A percentile compares a stretch with the other conserved stretches of the same genome.
These are phyloP conservation scores for Zaprionus ornatus DNA, from an alignment of 1,140 invertebrate species.

Conservation along the genomic window DNA sequence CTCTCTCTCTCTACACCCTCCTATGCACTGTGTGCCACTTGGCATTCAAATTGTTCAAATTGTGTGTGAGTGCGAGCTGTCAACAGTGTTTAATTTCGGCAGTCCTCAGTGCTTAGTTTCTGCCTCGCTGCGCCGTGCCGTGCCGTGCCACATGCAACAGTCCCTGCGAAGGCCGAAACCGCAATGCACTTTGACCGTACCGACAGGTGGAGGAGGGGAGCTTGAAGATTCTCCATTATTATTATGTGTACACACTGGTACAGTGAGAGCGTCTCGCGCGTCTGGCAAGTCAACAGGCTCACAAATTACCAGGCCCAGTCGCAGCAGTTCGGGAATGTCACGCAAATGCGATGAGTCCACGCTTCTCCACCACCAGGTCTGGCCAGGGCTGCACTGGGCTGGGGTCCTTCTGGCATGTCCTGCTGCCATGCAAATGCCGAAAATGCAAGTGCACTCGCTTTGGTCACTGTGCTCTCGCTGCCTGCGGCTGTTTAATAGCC, in stretches of 20 bases:
- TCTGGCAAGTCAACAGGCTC: constrained; percentile 77
- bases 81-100: constrained; percentile 79
- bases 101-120: constrained; percentile 30
- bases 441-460: constrained; percentile 44
- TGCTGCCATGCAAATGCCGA: constrained; percentile 63
- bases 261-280: constrained; percentile 12
- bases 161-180: constrained; percentile 52
- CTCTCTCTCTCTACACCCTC: not conserved
- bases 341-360: constrained; percentile 53
- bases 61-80: constrained; percentile 76
- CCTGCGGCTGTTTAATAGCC: constrained; percentile 82
- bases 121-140: not conserved
- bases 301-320: constrained; percentile 75
- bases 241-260: constrained; percentile 36
- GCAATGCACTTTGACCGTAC: constrained; percentile 75
- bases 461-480: constrained; percentile 18
- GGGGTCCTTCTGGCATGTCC: constrained; percentile 25
- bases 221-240: constrained; percentile 31
- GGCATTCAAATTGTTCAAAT: constrained; percentile 68
- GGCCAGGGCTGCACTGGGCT: not conserved
- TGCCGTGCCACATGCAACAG: constrained; percentile 71
- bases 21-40: not conserved
- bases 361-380: not conserved
- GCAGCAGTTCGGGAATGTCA: constrained; percentile 57
- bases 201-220: not conserved